These are phyloP conservation scores for Actenoides lindsayi DNA, from an alignment of 2,113 vertebrate species.

Conservation along the genomic window DNA sequence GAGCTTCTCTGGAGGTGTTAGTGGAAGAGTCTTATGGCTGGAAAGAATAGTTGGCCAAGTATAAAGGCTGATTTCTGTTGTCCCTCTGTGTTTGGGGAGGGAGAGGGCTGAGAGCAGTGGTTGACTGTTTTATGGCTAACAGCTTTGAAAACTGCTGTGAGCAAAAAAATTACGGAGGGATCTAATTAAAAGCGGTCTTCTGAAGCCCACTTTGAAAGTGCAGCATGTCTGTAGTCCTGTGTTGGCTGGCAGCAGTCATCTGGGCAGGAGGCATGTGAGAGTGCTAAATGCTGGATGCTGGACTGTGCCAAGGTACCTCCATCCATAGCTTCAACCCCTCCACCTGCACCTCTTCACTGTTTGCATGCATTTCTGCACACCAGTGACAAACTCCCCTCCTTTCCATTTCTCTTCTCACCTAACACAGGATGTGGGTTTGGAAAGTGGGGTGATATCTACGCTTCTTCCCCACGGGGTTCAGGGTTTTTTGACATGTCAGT, in stretches of 20 bases:
- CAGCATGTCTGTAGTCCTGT: background rate
- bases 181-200: background rate
- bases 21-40: background rate
- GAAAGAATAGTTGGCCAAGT: background rate
- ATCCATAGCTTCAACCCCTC: background rate
- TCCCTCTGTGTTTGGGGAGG: background rate
- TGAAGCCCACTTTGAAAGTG: background rate
- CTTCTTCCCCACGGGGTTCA: background rate
- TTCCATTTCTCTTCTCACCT: background rate
- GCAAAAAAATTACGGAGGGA: background rate
- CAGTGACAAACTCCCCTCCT: accelerated
- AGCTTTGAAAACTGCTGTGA: background rate
- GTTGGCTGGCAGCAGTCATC: background rate
- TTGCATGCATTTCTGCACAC: background rate
- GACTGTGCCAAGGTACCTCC: background rate
- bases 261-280: background rate
- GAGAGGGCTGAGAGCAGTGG: background rate
- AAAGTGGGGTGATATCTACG: background rate
- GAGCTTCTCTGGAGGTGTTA: background rate
- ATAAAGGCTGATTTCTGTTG: background rate
- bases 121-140: background rate
- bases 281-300: no score
- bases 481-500: background rate
- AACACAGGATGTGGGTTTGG: background rate
- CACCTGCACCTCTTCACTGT: background rate